Percentiles rank a stretch among this genome's conserved stretches.
These are phyloP conservation scores for Myxocyprinus asiaticus DNA, from an alignment of 2,113 vertebrate genomes.

Conservation along the genomic window DNA sequence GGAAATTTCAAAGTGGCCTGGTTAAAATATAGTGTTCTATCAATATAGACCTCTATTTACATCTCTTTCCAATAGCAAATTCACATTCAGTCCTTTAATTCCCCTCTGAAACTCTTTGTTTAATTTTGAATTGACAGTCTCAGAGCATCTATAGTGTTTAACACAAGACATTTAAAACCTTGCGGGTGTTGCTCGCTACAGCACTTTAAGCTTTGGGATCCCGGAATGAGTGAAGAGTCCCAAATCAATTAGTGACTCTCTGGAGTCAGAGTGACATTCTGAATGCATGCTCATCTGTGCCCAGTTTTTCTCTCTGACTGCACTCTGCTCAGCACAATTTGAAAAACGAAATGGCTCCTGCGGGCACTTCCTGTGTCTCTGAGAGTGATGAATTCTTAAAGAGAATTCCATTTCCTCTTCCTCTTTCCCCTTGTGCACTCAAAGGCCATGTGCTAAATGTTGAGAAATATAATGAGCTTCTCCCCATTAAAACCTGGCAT, in stretches of 20 bases:
- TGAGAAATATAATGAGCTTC: slow-evolving; percentile 23
- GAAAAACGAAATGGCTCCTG: slow-evolving; percentile 27
- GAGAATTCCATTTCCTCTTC: slow-evolving; percentile 36
- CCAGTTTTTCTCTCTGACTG: background rate
- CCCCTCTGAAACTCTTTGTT: too few relatives aligned
- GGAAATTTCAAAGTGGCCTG: too few relatives aligned
- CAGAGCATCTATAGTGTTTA: slow-evolving; percentile 20
- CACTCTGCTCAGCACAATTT: slow-evolving; percentile 6
- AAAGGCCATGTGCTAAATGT: slow-evolving; percentile 11
- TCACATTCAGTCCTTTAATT: too few relatives aligned
- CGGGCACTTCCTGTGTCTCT: slow-evolving; percentile 23
- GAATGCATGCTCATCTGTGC: slow-evolving; percentile 21
- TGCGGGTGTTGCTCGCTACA: background rate
- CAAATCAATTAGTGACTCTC: slow-evolving; percentile 43
- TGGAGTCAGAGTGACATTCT: slow-evolving; percentile 37
- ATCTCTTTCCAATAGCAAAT: too few relatives aligned
- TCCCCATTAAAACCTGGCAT: slow-evolving; percentile 44
- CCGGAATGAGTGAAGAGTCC: background rate
- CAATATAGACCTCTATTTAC: too few relatives aligned
- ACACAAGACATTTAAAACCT: slow-evolving; percentile 27
- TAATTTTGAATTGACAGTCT: too few relatives aligned
- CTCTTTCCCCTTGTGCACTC: slow-evolving; percentile 23
- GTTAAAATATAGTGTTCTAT: too few relatives aligned
- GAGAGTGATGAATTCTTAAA: slow-evolving; percentile 41
- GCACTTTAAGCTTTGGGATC: slow-evolving; percentile 8